Conservation (phyloP, 2,888 invertebrate species). For the Cataglyphis cursor region DNA sequence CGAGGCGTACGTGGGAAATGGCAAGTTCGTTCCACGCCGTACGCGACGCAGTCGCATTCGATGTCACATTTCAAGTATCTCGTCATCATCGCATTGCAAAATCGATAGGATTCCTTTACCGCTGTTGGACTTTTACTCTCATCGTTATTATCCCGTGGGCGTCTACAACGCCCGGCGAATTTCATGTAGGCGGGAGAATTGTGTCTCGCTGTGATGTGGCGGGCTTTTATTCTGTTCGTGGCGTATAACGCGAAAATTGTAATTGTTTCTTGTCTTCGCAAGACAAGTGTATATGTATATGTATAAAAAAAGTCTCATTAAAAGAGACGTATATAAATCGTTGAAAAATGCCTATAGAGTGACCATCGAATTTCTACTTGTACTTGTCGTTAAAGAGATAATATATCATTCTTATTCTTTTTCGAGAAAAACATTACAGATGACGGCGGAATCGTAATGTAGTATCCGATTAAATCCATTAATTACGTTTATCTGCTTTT, state of each 20-base stretch:
- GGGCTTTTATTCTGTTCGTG: neutral
- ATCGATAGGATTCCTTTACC: constrained; percentile 47
- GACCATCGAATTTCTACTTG: neutral
- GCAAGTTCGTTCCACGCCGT: constrained; percentile 14
- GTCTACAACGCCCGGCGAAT: constrained; percentile 34
- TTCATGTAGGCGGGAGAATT: constrained; percentile 31
- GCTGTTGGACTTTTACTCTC: constrained; percentile 31
- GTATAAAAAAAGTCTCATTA: too few relatives aligned
- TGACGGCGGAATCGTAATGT: neutral
- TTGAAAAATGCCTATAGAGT: neutral
- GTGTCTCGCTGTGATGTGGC: constrained; percentile 6
- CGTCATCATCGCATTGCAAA: constrained; percentile 18
- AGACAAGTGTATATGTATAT: too few relatives aligned
- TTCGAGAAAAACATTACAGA: neutral
- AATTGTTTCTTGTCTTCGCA: neutral
- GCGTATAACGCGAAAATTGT: constrained; percentile 4
- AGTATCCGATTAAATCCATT: constrained; percentile 15
- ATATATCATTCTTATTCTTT: neutral
- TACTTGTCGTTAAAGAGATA: neutral
- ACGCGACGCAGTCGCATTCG: constrained; percentile 59
- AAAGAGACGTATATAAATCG: neutral
- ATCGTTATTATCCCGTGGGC: constrained; percentile 31
- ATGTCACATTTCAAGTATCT: constrained; percentile 26
- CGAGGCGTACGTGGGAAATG: constrained; percentile 21
- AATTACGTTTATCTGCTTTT: constrained; percentile 16